Evolutionary conservation across 2,797 vertebrate species (phyloP), one percentile per base, ranked within the genome.

Genomic region (Gobionotothen gibberifrons): DNA sequence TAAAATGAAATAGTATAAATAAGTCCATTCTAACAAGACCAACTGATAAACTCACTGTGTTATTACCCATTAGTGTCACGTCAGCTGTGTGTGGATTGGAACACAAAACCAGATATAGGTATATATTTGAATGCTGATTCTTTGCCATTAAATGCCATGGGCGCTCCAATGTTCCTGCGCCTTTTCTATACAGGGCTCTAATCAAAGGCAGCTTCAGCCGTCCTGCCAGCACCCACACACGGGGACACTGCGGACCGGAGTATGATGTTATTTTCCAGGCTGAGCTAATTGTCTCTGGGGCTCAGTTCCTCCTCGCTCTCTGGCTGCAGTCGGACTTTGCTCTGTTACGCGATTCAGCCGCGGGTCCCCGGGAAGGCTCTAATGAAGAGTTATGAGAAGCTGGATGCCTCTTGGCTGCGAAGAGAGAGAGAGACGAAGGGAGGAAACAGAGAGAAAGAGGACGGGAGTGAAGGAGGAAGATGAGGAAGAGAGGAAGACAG

Each of bases 351-450:
- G 76, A 91, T 86, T 85, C 83, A 88, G 87, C 87, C 64, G 29
- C 40, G 44, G 79, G 84, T 91, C 76, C 84, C 86, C 64, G 84
- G 85, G 83, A 93, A 90, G 88, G 81, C 79, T 86, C 84, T 93
- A 93, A 93, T 93, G 91, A 94, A 93, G 93, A 94, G 88, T 94
- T 93, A 93, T 89, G 91, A 92, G 89, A 79, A 83, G 84, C 88
- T 84, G 77, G 74, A 91, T 90, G 87, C 87, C 84, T 91, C 76
- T 85, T 90, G 89, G 91, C 88, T 84, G 78, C 44, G 51, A 80
- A 75, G 63, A 79, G 79, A 81, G 64, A 59, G 78, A 80, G 60
- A 79, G 29, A 78, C 22, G 9, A 53, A 63, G 71, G 69, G 75
- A 78, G 70, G 47, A 39, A 58, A 58, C 51, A 54, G 55, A 29